Evolutionary conservation across 2,113 vertebrate genomes (phyloP), one percentile per base, ranked within the genome.

Genomic region (Scytalopus superciliaris): DNA sequence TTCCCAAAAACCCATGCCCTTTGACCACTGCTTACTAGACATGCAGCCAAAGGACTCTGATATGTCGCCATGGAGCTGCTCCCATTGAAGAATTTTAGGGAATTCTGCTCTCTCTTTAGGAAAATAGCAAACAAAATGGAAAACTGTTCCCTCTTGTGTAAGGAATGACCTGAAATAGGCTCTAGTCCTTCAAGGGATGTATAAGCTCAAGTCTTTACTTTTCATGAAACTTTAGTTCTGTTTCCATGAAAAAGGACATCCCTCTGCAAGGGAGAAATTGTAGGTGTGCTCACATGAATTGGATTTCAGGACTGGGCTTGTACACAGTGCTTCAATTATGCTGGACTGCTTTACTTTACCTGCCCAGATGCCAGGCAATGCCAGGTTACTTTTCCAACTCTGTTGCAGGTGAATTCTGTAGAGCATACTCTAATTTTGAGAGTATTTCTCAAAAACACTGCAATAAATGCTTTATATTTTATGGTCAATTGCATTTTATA

Each of bases 241-340:
- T 25, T n/a, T 60, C 57, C 37, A 39, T 3, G 27, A 73, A 53
- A 78, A 90, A 87, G 73, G 73, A 87, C 74, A 55, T 39, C 42
- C 27, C 37, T 52, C 52, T 80, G 73, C 37, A 49, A 70, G 56
- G 80, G 56, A 74, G 60, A 80, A 69, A 76, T 25, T 67, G 72
- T 35, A 77, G 83, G 50, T 86, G 59, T 22, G 50, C 64, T 93
- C 73, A 14, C 1, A 5, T 84, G 83, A 77, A 70, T 94, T 80
- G 64, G 52, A 19, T 92, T 95, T 95, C 95, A 94, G 56, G 73
- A 78, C 60, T 67, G 60, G 77, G 42, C 76, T 87, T 47, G 59
- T 81, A 67, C 40, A 72, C 84, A 92, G 83, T 86, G 60, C 90
- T 86, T 90, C 91, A 69, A 7, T 92, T 92, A 77, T 86, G 83